These are phyloP conservation scores for Brachionus plicatilis DNA, from an alignment of 1,140 invertebrate genomes.

Conservation along the genomic window DNA sequence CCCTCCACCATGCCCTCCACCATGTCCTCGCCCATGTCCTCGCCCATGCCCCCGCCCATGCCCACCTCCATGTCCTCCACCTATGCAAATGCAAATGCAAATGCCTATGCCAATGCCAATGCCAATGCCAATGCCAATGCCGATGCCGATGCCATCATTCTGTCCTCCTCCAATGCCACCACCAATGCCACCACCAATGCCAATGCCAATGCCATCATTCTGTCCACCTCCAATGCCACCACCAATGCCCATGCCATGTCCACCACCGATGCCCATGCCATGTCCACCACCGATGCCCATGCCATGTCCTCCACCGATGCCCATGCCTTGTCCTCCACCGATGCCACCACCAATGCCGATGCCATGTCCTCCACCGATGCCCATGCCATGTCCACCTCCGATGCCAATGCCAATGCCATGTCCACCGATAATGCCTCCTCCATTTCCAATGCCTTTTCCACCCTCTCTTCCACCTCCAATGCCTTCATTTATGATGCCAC, in stretches of 20 bases:
- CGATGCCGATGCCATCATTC: not conserved
- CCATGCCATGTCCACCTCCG: not conserved
- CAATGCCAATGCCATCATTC: not conserved
- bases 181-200: not conserved
- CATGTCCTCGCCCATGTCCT: not conserved
- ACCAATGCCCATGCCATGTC: not conserved
- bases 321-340: not conserved
- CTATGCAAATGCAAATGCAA: not conserved
- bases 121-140: not conserved
- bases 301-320: not conserved
- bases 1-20: not conserved
- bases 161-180: slow-evolving; percentile 10
- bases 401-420: not conserved
- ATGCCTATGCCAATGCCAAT: slow-evolving; percentile 27
- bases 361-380: not conserved
- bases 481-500: not conserved
- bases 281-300: not conserved
- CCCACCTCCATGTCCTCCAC: not conserved
- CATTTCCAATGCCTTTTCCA: not conserved
- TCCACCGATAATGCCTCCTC: not conserved
- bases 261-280: not conserved
- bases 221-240: not conserved
- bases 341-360: not conserved
- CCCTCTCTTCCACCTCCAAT: not conserved
- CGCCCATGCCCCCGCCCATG: not conserved